Base-by-base conservation (phyloP, 1,140 invertebrate species). In the Asobara japonica region DNA sequence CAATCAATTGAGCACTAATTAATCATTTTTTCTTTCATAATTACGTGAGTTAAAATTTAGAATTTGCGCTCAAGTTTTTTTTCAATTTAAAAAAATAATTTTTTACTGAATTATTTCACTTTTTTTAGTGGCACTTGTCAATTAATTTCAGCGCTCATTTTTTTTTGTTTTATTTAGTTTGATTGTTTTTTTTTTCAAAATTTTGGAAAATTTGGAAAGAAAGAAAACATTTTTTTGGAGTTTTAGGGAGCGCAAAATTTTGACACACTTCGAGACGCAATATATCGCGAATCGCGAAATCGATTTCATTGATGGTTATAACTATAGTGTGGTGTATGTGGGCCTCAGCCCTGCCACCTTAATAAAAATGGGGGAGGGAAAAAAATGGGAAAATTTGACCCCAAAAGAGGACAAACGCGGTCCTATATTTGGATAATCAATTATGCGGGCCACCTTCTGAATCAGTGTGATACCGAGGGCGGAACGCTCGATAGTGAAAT, bases 261-360 rank as follows among this genome's bases (percentile, higher is more conserved):
- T 8, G 18, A 56, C 22, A 56, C 7, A 56, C 22, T 56, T 56
- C 51, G 3, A n/a, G n/a, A 56, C 51, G 51, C 22, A 56, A 25
- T 56, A 56, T 56, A 51, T 56, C 51, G 22, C 22, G 22, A 27
- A 56, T 56, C 16, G 51, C 25, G 11, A 10, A 56, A 56, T 56
- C 51, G 51, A 56, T 56, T 56, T 56, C 51, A 56, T 56, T 56
- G 51, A 56, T 56, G 51, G 51, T n/a, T 13, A 10, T 38, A n/a
- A n/a, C 41, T 16, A 16, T 45, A 16, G 0, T 5, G 41, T 16
- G 41, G n/a, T 18, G 18, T 45, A 45, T 45, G 18, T 45, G 18
- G 7, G 1, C n/a, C 41, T 45, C 41, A 45, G n/a, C 11, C 41
- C 41, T 45, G 41, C 41, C n/a, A 18, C n/a, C 41, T 45, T 16